Evolutionary conservation across 2,113 vertebrate species (phyloP).

Genomic region (Zapornia atra): DNA sequence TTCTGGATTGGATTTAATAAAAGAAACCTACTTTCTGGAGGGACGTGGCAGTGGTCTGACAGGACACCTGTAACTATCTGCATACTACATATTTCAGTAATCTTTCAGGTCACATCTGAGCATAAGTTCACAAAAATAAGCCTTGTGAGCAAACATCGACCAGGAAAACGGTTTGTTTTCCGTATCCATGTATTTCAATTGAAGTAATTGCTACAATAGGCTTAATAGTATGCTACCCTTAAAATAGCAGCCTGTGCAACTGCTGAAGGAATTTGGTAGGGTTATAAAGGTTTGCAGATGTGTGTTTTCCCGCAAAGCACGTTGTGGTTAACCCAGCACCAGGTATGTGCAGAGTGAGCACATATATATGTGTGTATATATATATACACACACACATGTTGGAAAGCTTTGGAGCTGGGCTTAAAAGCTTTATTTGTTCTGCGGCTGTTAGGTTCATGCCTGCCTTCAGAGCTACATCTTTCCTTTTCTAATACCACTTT

Average conservation of each 20-base stretch:
- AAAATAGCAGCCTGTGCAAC: background rate
- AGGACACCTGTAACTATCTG: constrained; percentile 83
- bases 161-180: background rate
- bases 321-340: background rate
- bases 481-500: background rate
- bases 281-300: background rate
- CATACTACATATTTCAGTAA: background rate
- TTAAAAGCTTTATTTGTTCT: background rate
- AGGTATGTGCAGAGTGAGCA: background rate
- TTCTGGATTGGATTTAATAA: constrained; percentile 97
- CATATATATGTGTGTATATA: fast-evolving
- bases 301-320: background rate
- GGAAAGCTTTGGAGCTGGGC: background rate
- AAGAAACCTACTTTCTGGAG: constrained; percentile 81
- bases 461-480: background rate
- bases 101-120: background rate
- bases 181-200: background rate
- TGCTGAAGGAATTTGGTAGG: background rate
- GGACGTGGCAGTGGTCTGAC: constrained; percentile 93
- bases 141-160: background rate
- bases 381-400: fast-evolving
- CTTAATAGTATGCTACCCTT: background rate
- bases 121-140: background rate
- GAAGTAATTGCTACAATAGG: background rate
- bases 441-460: background rate